Evolutionary conservation across 2,888 invertebrate species (phyloP), one percentile per base, ranked within the genome.

Genomic region (Fissipunctia ypsillon): DNA sequence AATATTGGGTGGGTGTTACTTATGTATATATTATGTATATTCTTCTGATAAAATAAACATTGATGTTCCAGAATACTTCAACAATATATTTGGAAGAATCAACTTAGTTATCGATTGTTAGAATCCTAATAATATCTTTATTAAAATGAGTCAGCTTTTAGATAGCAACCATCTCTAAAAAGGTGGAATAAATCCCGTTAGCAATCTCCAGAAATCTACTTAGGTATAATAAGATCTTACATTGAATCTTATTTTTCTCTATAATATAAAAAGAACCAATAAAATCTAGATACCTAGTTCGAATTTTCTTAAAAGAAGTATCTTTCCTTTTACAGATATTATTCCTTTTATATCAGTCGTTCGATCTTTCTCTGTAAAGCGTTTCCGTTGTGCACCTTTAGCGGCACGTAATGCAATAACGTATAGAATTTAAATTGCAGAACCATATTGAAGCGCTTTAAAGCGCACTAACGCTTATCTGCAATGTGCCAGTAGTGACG

Each of bases 371-470:
- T 67, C 16, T 25, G 35, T 41, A 43, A 57, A 70, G 22, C 69
- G 57, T 41, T 63, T 78, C 50, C 12, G n/a, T 65, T 38, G 35
- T 52, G 67, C 56, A 71, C 54, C 65, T 75, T 59, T 35, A 60
- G 59, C 69, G 54, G 57, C 79, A 79, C 73, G 69, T 76, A 63
- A 69, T 60, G 48, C 65, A 64, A 80, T 80, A 80, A 61, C 50
- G 59, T 60, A 59, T 56, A 63, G 54, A 71, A 83, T 79, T 72
- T 54, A 83, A 71, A 83, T 63, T 71, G n/a, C 56, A 61, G 1
- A 68, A 74, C 67, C 50, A 45, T 45, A 71, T 50, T 31, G 48
- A 72, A 57, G 61, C 54, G 22, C 52, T 66, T 41, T 28, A 31
- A 59, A 67, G 25, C 48, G 31, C 25, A 64, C 14, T 69, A 43